A percentile compares a stretch with the other conserved stretches of the same genome.
Conservation (phyloP, 2,113 vertebrate genomes). For the Delphinapterus leucas region DNA sequence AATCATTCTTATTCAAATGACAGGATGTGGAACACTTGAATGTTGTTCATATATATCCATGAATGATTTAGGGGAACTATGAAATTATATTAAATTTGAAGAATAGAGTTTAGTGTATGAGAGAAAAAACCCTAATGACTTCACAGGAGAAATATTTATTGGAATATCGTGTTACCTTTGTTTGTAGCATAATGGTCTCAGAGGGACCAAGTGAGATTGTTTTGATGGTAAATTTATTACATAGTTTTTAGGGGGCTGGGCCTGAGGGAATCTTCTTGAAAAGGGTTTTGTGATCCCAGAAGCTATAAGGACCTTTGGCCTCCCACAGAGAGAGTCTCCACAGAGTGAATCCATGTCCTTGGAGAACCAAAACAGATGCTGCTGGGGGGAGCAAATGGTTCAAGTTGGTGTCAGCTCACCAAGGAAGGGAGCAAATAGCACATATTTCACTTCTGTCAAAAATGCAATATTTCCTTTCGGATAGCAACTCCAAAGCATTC, state of each 20-base stretch:
- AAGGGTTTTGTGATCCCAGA: slow-evolving; percentile 63
- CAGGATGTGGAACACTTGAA: slow-evolving; percentile 69
- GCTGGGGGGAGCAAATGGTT: slow-evolving; percentile 25
- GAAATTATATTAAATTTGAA: slow-evolving; percentile 75
- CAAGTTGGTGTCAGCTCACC: slow-evolving; percentile 40
- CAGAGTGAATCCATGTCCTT: slow-evolving; percentile 40
- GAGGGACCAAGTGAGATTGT: slow-evolving; percentile 69
- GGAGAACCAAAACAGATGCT: slow-evolving; percentile 52
- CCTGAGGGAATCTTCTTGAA: slow-evolving; percentile 67
- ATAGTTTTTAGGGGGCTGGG: slow-evolving; percentile 61
- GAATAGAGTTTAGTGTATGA: slow-evolving; percentile 55
- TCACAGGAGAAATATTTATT: slow-evolving; percentile 77
- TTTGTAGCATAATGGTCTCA: slow-evolving; percentile 74
- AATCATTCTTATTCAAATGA: slow-evolving; percentile 78
- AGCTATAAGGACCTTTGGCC: slow-evolving; percentile 60
- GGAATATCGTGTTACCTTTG: slow-evolving; percentile 74
- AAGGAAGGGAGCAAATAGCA: slow-evolving; percentile 19
- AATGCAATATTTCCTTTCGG: not conserved
- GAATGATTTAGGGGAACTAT: slow-evolving; percentile 68
- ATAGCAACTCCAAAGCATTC: not conserved
- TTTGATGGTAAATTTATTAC: slow-evolving; percentile 74
- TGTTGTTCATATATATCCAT: slow-evolving; percentile 44
- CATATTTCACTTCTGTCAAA: slow-evolving; percentile 23
- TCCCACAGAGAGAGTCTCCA: slow-evolving; percentile 50
- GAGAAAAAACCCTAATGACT: slow-evolving; percentile 60